phyloP scores from a whole-genome alignment of 2,113 vertebrate species.

The Colossoma macropomum region DNA sequence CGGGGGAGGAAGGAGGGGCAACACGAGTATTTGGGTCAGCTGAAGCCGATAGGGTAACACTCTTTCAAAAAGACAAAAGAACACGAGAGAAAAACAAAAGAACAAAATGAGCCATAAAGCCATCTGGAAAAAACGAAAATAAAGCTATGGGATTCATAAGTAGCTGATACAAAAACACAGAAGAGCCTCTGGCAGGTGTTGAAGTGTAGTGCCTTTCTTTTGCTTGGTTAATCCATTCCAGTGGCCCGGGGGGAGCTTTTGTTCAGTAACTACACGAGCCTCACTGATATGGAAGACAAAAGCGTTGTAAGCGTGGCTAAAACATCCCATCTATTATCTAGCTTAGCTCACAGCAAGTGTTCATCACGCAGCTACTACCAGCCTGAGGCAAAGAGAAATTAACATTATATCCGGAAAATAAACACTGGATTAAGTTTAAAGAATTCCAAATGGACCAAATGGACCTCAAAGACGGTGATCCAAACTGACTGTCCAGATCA shows the following conservation, averaged over 20 bases:
- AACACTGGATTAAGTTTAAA: not conserved
- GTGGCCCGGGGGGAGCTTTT: conserved; percentile 66
- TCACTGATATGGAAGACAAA: conserved; percentile 53
- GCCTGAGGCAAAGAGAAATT: not conserved
- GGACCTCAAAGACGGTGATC: not conserved
- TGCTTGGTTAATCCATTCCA: conserved; percentile 74
- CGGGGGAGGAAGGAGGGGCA: conserved; percentile 6
- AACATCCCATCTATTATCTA: conserved; percentile 2
- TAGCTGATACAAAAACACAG: conserved; percentile 24
- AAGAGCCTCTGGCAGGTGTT: conserved; percentile 16
- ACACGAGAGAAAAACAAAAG: not conserved
- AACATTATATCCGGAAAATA: not conserved
- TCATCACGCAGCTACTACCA: not conserved
- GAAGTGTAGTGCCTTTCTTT: conserved; percentile 52
- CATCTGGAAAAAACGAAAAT: not conserved
- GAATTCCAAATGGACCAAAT: not conserved
- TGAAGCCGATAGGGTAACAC: conserved; percentile 13
- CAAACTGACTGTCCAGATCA: not conserved
- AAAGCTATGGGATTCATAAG: not conserved
- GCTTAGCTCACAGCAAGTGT: not conserved
- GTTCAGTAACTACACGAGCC: conserved; percentile 58
- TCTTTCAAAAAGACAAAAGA: conserved; percentile 26
- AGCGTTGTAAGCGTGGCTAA: conserved; percentile 34
- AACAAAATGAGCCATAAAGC: not conserved
- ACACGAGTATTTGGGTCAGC: conserved; percentile 16